A percentile compares a stretch with the other conserved stretches of the same genome.
Evolutionary conservation across 2,888 invertebrate species (phyloP).

Genomic region (Nasonovia ribisnigri): DNA sequence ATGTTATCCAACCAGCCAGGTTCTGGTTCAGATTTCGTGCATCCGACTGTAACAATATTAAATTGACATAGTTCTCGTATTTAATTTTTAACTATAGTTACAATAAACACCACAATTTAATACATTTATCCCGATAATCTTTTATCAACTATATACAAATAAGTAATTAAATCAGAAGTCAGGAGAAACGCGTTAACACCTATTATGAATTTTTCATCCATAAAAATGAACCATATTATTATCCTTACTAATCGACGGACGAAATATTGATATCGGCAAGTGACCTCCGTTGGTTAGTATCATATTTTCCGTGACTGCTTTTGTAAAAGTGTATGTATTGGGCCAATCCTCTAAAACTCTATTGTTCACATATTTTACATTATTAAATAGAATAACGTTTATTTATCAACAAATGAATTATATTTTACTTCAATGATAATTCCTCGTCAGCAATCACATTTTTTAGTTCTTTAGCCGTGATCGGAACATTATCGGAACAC

Average conservation of each 20-base stretch:
- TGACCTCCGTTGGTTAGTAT: background rate
- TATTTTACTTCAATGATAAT: background rate
- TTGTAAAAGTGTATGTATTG: slow-evolving; percentile 42
- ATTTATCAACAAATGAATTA: background rate
- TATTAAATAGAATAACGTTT: background rate
- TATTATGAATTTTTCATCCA: too few species aligned
- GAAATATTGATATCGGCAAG: slow-evolving; percentile 19
- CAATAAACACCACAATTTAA: too few species aligned
- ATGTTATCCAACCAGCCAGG: slow-evolving; percentile 96
- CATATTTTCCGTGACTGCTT: slow-evolving; percentile 10
- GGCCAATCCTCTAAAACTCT: slow-evolving; percentile 10
- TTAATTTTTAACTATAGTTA: too few species aligned
- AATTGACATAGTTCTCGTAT: background rate
- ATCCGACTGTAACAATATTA: slow-evolving; percentile 75
- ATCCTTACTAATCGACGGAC: slow-evolving; percentile 30
- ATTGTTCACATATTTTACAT: background rate
- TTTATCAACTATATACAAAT: too few species aligned
- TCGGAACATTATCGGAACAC: slow-evolving; percentile 81
- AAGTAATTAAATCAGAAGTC: background rate
- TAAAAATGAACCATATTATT: background rate
- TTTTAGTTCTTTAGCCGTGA: slow-evolving; percentile 79
- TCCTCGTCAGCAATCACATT: slow-evolving; percentile 68
- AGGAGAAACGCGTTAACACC: too few species aligned
- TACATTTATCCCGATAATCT: too few species aligned
- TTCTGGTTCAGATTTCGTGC: slow-evolving; percentile 84